A percentile compares a stretch with the other conserved stretches of the same genome.
phyloP scores from a whole-genome alignment of 2,888 invertebrate genomes.

The Crocallis elinguaria region DNA sequence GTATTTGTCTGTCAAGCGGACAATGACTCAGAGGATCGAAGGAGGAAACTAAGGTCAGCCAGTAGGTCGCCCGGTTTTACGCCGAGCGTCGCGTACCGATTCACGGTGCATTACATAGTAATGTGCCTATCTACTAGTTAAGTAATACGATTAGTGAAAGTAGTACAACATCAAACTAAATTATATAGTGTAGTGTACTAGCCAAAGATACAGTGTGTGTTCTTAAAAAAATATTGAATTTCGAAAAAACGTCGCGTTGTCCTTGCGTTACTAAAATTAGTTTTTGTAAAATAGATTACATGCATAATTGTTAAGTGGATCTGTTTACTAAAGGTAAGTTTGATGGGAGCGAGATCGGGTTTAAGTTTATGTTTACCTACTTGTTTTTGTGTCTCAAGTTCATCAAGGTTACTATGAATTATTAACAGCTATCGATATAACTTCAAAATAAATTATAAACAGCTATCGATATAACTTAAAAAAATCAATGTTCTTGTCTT shows the following conservation, averaged over 20 bases:
- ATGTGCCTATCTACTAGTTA: slow-evolving; percentile 48
- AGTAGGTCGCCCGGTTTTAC: slow-evolving; percentile 56
- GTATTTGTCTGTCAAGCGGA: slow-evolving; percentile 49
- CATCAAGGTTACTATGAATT: slow-evolving; percentile 7
- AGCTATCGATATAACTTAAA: too few relatives aligned
- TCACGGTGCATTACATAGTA: slow-evolving; percentile 48
- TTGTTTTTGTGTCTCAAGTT: neutral
- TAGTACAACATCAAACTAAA: slow-evolving; percentile 44
- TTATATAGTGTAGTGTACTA: slow-evolving; percentile 64
- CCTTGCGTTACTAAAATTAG: slow-evolving; percentile 60
- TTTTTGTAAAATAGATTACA: slow-evolving; percentile 60
- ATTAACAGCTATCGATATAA: neutral
- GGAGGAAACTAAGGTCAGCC: slow-evolving; percentile 48
- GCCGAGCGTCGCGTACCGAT: slow-evolving; percentile 38
- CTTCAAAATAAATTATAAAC: too few relatives aligned
- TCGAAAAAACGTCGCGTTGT: slow-evolving; percentile 45
- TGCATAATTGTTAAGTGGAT: slow-evolving; percentile 56
- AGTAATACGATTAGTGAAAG: slow-evolving; percentile 45
- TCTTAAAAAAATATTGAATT: slow-evolving; percentile 32
- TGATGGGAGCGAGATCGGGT: slow-evolving; percentile 1
- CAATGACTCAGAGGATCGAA: slow-evolving; percentile 62
- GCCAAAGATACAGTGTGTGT: slow-evolving; percentile 38
- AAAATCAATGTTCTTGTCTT: too few relatives aligned
- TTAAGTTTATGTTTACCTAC: slow-evolving; percentile 1
- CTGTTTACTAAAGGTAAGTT: slow-evolving; percentile 60